phyloP scores from a whole-genome alignment of 2,888 invertebrate genomes.

The Byasa hedistus region DNA sequence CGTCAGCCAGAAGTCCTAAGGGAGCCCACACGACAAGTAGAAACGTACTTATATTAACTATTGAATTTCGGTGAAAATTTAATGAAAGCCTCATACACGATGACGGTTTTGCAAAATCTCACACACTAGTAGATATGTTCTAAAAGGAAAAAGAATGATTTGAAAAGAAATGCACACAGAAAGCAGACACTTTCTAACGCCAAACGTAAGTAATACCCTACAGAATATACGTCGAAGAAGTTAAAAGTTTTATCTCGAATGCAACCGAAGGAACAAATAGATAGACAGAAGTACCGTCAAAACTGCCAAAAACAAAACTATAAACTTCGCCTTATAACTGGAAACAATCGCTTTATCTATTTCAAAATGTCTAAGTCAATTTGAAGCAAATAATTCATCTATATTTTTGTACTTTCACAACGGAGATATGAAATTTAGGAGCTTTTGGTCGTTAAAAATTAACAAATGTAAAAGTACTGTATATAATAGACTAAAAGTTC shows the following conservation, averaged over 20 bases:
- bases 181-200: conserved; percentile 56
- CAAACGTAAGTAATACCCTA: conserved; percentile 64
- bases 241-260: conserved; percentile 73
- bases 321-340: conserved; percentile 77
- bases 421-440: not conserved
- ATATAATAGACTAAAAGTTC: not conserved
- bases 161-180: conserved; percentile 38
- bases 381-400: conserved; percentile 57
- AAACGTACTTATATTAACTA: conserved; percentile 48
- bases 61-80: conserved; percentile 54
- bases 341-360: conserved; percentile 76
- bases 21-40: conserved; percentile 48
- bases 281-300: conserved; percentile 76
- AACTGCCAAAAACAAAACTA: conserved; percentile 81
- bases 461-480: not conserved
- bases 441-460: not conserved
- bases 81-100: conserved; percentile 34
- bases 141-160: not conserved
- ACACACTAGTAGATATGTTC: not conserved
- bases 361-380: conserved; percentile 75
- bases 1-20: conserved; percentile 53
- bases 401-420: conserved; percentile 39
- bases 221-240: conserved; percentile 67
- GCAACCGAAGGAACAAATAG: conserved; percentile 75
- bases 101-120: not conserved